Evolutionary conservation across 2,113 vertebrate species (phyloP).

Genomic region (Numenius arquata): DNA sequence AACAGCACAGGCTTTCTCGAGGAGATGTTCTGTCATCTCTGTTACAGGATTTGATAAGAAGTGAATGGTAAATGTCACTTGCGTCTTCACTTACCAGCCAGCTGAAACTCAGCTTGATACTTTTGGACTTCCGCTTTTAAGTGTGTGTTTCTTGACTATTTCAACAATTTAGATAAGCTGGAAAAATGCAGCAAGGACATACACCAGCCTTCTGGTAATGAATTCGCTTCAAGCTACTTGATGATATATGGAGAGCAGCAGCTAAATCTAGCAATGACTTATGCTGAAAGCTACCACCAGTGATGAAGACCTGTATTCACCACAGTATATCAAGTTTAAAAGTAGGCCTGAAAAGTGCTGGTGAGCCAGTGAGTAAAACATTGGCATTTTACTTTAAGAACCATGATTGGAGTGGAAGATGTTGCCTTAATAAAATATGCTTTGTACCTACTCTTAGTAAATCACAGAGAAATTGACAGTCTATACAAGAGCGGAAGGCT

Average conservation of each 20-base stretch:
- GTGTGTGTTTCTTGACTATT: not conserved
- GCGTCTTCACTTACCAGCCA: not conserved
- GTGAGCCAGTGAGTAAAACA: not conserved
- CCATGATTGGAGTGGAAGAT: slow-evolving; percentile 13
- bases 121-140: not conserved
- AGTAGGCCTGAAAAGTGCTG: not conserved
- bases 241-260: not conserved
- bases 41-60: not conserved
- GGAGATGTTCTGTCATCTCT: not conserved
- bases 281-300: not conserved
- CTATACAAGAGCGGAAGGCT: slow-evolving; percentile 17
- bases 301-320: not conserved
- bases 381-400: slow-evolving; percentile 10
- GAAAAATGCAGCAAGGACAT: not conserved
- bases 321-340: slow-evolving; percentile 12
- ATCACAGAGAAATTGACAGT: slow-evolving; percentile 15
- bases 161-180: slow-evolving; percentile 35
- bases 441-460: slow-evolving; percentile 30
- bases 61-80: not conserved
- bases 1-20: not conserved
- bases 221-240: not conserved
- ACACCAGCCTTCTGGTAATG: not conserved
- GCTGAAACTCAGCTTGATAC: not conserved
- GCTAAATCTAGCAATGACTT: not conserved
- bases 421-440: slow-evolving; percentile 24